Evolutionary conservation across 2,888 invertebrate genomes (phyloP), one percentile per base, ranked within the genome.

Genomic region (Standfussiana lucernea): DNA sequence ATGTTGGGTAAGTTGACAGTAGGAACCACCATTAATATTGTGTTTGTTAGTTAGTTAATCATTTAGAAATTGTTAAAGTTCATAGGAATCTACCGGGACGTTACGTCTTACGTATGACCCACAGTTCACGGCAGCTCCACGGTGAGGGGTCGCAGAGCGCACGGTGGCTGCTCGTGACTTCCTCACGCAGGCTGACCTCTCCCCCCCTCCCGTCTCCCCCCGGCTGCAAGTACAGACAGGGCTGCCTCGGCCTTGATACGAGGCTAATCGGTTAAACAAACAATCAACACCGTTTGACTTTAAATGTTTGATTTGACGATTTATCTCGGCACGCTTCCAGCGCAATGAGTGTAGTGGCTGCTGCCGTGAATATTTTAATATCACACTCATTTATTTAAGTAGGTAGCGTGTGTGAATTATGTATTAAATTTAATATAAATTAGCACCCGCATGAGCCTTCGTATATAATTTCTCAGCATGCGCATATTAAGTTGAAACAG

Each of bases 261-360:
- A 83, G 64, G 82, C 64, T 74, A 64, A 68, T 77, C 68, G 37
- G 45, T 47, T 50, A 56, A 73, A 77, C 69, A 86, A 83, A 77
- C 45, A 85, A 85, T 66, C 59, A 68, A 68, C 42, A 69, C 13
- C 53, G 18, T 47, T 69, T 72, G 53, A 53, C 77, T 69, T 82
- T 77, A 56, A 72, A 62, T 56, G 65, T 64, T 82, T 72, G 69
- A 72, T 82, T 82, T 80, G 68, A 50, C 72, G 50, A 18, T 76
- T 62, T 28, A 86, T 77, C 69, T 82, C 62, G 77, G 68, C 72
- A 76, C 75, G 45, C 73, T 72, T 37, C 53, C 35, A 42, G 56
- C 77, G 59, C 53, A 83, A 67, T 56, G 59, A 42, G 24, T n/a
- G 35, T 2, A 28, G 67, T 24, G 59, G 45, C 71, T 67, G 45